Evolutionary conservation across 2,888 invertebrate species (phyloP).

Genomic region (Boloria euphrosyne): DNA sequence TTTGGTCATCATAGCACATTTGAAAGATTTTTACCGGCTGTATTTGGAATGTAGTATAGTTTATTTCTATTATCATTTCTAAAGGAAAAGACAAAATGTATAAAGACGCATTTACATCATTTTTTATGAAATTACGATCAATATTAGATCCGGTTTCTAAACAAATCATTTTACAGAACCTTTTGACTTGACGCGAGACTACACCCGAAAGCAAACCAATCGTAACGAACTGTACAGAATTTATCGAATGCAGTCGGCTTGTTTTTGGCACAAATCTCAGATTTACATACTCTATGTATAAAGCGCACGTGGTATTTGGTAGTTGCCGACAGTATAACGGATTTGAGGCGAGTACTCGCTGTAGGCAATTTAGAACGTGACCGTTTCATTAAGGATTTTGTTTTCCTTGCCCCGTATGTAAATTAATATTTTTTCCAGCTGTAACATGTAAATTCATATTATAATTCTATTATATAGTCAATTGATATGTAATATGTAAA

Average conservation of each 20-base stretch:
- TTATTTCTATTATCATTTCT: too few species aligned
- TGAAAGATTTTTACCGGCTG: not conserved
- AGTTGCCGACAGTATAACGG: conserved; percentile 34
- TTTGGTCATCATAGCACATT: not conserved
- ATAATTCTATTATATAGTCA: too few species aligned
- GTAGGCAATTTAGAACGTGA: conserved; percentile 13
- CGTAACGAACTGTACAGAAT: conserved; percentile 55
- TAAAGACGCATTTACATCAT: too few species aligned
- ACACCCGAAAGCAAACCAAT: conserved; percentile 3
- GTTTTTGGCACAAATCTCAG: conserved; percentile 62
- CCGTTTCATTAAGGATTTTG: conserved; percentile 10
- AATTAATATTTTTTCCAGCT: too few species aligned
- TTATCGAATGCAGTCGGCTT: conserved; percentile 52
- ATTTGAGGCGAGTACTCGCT: conserved; percentile 22
- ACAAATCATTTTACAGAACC: too few species aligned
- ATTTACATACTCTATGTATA: conserved; percentile 69
- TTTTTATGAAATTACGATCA: too few species aligned
- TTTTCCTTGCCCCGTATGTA: not conserved
- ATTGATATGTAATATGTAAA: too few species aligned
- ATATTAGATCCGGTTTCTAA: too few species aligned
- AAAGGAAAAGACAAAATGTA: too few species aligned
- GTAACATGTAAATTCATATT: too few species aligned
- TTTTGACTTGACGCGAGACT: not conserved
- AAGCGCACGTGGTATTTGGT: conserved; percentile 60
- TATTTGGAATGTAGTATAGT: too few species aligned